phyloP scores from a whole-genome alignment of 1,140 invertebrate genomes.

The Bombus fervidus region DNA sequence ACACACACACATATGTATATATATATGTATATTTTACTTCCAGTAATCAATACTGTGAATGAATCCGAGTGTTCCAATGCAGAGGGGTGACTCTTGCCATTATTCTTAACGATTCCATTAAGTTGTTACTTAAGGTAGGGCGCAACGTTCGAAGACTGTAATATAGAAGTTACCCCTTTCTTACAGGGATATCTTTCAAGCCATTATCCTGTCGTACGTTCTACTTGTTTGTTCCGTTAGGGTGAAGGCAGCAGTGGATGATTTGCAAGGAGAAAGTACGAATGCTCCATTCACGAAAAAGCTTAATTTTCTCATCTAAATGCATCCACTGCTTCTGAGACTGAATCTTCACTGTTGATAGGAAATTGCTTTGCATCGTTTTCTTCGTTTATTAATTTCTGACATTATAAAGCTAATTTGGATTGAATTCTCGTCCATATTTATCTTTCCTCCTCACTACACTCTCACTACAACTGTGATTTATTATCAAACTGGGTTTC shows the following conservation, averaged over 20 bases:
- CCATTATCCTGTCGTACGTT: constrained; percentile 37
- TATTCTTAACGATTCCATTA: constrained; percentile 57
- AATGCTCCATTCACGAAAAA: constrained; percentile 65
- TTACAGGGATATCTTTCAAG: constrained; percentile 4
- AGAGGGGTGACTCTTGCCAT: constrained; percentile 27
- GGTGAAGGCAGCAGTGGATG: neutral
- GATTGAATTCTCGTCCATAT: constrained; percentile 64
- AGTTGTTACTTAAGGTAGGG: constrained; percentile 43
- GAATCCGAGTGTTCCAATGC: neutral
- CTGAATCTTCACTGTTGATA: constrained; percentile 63
- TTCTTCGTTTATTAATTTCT: constrained; percentile 61
- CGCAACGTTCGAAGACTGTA: constrained; percentile 26
- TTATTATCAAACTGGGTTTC: too few relatives aligned
- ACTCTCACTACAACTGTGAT: too few relatives aligned
- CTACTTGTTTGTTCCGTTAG: constrained; percentile 9
- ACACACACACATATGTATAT: too few relatives aligned
- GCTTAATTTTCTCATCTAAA: constrained; percentile 76
- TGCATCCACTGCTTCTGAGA: constrained; percentile 67
- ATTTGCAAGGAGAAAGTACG: neutral
- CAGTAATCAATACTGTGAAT: constrained; percentile 1
- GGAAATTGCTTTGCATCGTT: constrained; percentile 60
- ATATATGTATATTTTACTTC: too few relatives aligned
- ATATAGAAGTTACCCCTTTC: constrained; percentile 4
- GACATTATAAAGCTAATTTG: constrained; percentile 75
- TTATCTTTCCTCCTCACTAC: too few relatives aligned